phyloP scores from a whole-genome alignment of 2,113 vertebrate species.

The Indicator maculatus region DNA sequence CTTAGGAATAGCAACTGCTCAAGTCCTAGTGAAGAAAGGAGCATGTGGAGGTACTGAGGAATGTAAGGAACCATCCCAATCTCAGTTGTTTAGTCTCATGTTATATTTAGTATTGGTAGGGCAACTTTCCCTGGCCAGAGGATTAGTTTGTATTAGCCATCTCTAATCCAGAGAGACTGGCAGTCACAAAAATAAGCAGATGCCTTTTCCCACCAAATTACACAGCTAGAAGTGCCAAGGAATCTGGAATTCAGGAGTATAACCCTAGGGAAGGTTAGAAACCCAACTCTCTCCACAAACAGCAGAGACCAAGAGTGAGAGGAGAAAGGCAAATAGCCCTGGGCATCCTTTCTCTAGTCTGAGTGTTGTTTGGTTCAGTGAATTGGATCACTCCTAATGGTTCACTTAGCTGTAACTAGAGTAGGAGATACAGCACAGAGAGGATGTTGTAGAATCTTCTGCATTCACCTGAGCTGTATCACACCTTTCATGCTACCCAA shows the following conservation, averaged over 20 bases:
- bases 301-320: neutral
- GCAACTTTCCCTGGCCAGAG: neutral
- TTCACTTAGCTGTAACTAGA: neutral
- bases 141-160: neutral
- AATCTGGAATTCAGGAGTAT: neutral
- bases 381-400: conserved; percentile 11
- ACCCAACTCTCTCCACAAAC: conserved; percentile 20
- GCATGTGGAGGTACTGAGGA: neutral
- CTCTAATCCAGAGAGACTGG: neutral
- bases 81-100: neutral
- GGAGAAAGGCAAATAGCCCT: neutral
- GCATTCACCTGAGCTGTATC: neutral
- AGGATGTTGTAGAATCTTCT: neutral
- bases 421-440: neutral
- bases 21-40: neutral
- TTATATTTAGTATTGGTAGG: neutral
- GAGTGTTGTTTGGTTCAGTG: conserved; percentile 29
- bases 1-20: neutral
- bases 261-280: conserved; percentile 6
- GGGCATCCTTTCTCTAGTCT: conserved; percentile 41
- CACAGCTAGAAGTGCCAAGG: neutral
- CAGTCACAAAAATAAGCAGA: conserved; percentile 40
- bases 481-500: neutral
- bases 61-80: neutral
- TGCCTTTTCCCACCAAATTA: neutral